Evolutionary conservation across 2,113 vertebrate genomes (phyloP).

Genomic region (Nesogale talazaci): DNA sequence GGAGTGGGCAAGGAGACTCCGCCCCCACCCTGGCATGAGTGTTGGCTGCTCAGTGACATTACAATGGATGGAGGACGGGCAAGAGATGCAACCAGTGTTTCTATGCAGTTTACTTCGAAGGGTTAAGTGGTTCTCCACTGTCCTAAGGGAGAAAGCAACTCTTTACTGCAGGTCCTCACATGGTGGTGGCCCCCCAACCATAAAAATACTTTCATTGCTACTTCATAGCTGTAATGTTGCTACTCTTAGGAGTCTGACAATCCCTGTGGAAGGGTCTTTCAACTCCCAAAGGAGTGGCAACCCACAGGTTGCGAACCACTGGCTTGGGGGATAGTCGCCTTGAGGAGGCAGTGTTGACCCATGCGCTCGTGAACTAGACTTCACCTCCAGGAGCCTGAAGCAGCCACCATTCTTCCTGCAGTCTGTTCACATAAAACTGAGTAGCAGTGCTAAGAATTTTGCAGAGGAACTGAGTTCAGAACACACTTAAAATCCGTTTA

Average conservation of each 20-base stretch:
- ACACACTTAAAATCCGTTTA: background rate
- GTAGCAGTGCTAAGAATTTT: background rate
- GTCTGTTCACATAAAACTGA: background rate
- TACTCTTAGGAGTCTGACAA: too few relatives aligned
- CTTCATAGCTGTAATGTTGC: too few relatives aligned
- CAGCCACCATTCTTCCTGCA: background rate
- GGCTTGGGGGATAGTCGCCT: background rate
- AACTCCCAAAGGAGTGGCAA: too few relatives aligned
- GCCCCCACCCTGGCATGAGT: background rate
- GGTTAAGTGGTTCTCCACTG: too few relatives aligned
- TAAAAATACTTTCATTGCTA: too few relatives aligned
- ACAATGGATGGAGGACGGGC: background rate
- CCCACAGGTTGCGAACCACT: too few relatives aligned
- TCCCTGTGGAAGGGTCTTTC: too few relatives aligned
- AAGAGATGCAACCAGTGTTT: background rate
- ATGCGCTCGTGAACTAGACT: background rate
- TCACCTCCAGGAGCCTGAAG: background rate
- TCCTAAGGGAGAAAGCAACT: too few relatives aligned
- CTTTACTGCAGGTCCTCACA: too few relatives aligned
- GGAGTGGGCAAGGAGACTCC: fast-evolving
- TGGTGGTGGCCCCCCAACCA: too few relatives aligned
- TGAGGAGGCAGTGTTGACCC: background rate
- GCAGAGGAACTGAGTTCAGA: fast-evolving
- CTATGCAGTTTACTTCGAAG: background rate
- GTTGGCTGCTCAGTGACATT: background rate